phyloP scores from a whole-genome alignment of 1,140 invertebrate species.

The Saccostrea cuccullata region DNA sequence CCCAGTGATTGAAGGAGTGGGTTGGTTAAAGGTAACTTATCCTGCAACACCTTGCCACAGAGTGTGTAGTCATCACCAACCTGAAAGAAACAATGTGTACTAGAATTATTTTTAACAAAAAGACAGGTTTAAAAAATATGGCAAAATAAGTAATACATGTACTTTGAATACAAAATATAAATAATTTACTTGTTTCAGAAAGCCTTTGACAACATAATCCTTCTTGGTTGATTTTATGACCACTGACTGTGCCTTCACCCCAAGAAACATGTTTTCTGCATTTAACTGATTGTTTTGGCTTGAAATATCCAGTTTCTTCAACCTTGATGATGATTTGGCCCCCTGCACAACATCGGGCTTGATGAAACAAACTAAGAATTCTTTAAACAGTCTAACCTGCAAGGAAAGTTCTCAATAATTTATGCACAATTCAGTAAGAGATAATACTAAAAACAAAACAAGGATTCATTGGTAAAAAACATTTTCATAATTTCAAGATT shows the following conservation, averaged over 20 bases:
- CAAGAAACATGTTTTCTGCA: constrained; percentile 43
- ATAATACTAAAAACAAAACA: neutral
- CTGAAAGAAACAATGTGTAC: constrained; percentile 30
- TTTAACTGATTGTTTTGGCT: constrained; percentile 40
- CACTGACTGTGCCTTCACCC: constrained; percentile 17
- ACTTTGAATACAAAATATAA: constrained; percentile 28
- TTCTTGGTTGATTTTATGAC: constrained; percentile 33
- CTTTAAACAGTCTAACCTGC: constrained; percentile 37
- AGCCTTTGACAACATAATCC: constrained; percentile 42
- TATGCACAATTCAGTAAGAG: neutral
- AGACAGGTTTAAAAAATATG: neutral
- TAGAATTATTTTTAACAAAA: constrained; percentile 3
- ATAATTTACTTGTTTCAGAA: constrained; percentile 34
- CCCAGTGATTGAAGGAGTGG: constrained; percentile 47
- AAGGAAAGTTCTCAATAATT: constrained; percentile 9
- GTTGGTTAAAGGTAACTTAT: constrained; percentile 53
- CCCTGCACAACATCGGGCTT: constrained; percentile 41
- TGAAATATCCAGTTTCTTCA: constrained; percentile 52
- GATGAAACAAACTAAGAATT: constrained; percentile 50
- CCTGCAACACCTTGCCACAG: constrained; percentile 54
- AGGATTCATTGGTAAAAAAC: neutral
- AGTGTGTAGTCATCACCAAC: constrained; percentile 42
- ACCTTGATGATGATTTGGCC: constrained; percentile 28
- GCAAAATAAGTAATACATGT: neutral
- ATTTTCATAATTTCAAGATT: neutral